These are phyloP conservation scores for Sarcoramphus papa DNA, from an alignment of 2,797 vertebrate species.

Conservation along the genomic window DNA sequence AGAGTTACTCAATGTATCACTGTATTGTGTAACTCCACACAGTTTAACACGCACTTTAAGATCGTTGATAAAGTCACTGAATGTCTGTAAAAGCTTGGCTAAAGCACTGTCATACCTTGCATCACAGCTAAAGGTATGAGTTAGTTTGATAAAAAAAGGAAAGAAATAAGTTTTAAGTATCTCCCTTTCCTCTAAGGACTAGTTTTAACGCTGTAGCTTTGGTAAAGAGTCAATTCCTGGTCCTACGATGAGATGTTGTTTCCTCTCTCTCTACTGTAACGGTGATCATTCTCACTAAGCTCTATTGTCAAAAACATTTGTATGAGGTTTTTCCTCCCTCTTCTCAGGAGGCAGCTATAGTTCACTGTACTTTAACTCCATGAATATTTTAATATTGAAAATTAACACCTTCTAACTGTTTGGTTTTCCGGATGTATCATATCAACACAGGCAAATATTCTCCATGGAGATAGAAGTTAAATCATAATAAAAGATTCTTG, in stretches of 20 bases:
- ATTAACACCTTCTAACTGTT: background rate
- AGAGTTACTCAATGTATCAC: background rate
- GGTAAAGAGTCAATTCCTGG: background rate
- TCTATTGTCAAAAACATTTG: background rate
- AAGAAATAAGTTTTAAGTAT: background rate
- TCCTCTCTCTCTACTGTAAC: background rate
- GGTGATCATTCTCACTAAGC: background rate
- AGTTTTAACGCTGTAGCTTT: background rate
- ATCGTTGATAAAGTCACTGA: background rate
- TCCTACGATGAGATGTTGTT: background rate
- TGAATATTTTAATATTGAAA: slow-evolving; percentile 24
- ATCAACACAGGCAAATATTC: background rate
- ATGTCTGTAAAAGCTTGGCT: background rate
- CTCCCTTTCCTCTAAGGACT: background rate
- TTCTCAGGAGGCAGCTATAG: background rate
- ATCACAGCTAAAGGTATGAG: background rate
- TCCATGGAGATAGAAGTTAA: background rate
- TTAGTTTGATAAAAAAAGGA: background rate
- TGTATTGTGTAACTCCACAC: background rate
- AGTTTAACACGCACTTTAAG: background rate
- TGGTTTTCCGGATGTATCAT: background rate
- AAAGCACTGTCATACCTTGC: background rate
- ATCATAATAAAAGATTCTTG: background rate
- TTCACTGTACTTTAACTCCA: background rate
- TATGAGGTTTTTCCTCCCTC: background rate